Percentiles rank a stretch among this genome's conserved stretches.
Evolutionary conservation across 2,113 vertebrate genomes (phyloP).

Genomic region (Corythoichthys intestinalis): DNA sequence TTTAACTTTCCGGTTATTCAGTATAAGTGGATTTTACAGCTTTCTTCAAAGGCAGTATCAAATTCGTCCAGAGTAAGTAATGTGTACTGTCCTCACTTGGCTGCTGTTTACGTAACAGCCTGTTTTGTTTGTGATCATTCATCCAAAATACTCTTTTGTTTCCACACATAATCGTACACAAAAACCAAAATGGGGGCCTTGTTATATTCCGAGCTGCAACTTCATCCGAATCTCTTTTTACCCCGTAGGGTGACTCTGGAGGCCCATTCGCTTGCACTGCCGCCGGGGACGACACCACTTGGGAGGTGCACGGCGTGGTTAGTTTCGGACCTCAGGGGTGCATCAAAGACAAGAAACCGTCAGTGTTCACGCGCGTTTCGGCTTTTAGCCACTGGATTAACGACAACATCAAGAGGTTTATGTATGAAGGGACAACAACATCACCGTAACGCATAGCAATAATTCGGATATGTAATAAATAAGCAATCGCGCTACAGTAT

Average conservation of each 20-base stretch:
- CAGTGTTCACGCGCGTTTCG: constrained; percentile 71
- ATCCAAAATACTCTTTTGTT: constrained; percentile 32
- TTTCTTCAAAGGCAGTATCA: not conserved
- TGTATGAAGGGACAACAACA: constrained; percentile 41
- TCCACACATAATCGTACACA: constrained; percentile 27
- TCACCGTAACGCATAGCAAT: too few species aligned
- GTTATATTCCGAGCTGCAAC: not conserved
- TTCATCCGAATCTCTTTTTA: not conserved
- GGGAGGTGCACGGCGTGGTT: constrained; percentile 69
- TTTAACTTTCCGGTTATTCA: not conserved
- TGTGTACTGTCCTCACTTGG: constrained; percentile 2
- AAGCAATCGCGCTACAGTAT: too few species aligned
- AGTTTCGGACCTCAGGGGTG: constrained; percentile 66
- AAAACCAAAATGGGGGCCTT: constrained; percentile 17
- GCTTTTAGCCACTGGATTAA: constrained; percentile 67
- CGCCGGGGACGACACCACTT: constrained; percentile 10
- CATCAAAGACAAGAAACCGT: constrained; percentile 68
- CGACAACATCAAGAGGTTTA: constrained; percentile 64
- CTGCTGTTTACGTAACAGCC: constrained; percentile 27
- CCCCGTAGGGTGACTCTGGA: constrained; percentile 60
- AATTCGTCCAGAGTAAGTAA: not conserved
- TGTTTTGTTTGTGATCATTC: constrained; percentile 55
- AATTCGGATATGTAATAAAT: too few species aligned
- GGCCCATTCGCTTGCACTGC: constrained; percentile 60
- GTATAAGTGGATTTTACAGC: not conserved